A percentile compares a stretch with the other conserved stretches of the same genome.
phyloP scores from a whole-genome alignment of 2,888 invertebrate species.

The Halocaridina rubra region DNA sequence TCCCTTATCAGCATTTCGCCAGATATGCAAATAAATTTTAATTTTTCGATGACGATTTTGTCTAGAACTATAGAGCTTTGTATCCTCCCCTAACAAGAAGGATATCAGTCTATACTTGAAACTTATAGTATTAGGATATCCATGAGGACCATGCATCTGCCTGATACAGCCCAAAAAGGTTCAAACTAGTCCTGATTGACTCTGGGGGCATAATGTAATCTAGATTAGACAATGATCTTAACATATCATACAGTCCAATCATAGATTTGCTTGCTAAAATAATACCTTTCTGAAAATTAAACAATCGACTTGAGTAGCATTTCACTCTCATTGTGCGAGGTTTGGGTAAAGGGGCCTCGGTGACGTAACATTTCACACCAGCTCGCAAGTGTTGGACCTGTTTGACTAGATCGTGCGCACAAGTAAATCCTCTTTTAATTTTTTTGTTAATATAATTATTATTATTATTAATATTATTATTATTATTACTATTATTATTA shows the following conservation, averaged over 20 bases:
- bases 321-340: too few species aligned
- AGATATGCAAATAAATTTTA: too few species aligned
- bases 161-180: neutral
- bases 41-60: neutral
- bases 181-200: neutral
- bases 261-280: neutral
- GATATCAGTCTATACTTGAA: neutral
- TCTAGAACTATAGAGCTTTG: too few species aligned
- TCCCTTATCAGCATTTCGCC: too few species aligned
- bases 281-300: too few species aligned
- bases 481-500: too few species aligned
- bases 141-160: neutral
- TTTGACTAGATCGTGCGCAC: too few species aligned
- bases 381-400: neutral
- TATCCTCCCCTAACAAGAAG: neutral
- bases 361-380: neutral
- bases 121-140: neutral
- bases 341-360: neutral
- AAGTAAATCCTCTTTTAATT: too few species aligned
- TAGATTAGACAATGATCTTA: neutral
- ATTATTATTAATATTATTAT: too few species aligned
- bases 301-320: too few species aligned
- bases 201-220: neutral
- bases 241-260: neutral
- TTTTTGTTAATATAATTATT: too few species aligned